Percentiles rank a stretch among this genome's conserved stretches.
These are phyloP conservation scores for Drosophila buzzatii DNA, from an alignment of 2,888 invertebrate species.

Conservation along the genomic window DNA sequence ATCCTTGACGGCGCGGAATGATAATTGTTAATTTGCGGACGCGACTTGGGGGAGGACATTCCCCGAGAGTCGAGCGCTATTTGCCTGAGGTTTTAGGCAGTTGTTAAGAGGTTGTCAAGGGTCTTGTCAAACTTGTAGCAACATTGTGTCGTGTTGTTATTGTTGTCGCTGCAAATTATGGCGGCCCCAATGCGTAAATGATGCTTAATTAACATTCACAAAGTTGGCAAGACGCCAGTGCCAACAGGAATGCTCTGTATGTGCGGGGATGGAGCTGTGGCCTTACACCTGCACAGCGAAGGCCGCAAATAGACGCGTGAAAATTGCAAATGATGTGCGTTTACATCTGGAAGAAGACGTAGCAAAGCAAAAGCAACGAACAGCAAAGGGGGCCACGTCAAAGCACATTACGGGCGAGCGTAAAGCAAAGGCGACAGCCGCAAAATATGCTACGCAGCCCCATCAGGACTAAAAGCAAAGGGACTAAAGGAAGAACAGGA, in stretches of 20 bases:
- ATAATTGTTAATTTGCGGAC: slow-evolving; percentile 45
- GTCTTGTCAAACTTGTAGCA: slow-evolving; percentile 75
- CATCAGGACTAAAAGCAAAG: slow-evolving; percentile 45
- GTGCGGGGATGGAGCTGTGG: neutral
- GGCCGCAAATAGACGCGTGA: slow-evolving; percentile 59
- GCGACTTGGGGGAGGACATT: slow-evolving; percentile 15
- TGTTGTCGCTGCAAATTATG: slow-evolving; percentile 72
- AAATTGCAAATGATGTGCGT: slow-evolving; percentile 73
- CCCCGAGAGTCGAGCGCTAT: slow-evolving; percentile 7
- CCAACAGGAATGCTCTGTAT: slow-evolving; percentile 25
- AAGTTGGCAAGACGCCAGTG: slow-evolving; percentile 32
- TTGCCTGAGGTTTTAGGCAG: slow-evolving; percentile 8
- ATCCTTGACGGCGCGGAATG: slow-evolving; percentile 39
- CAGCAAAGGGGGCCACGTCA: slow-evolving; percentile 13
- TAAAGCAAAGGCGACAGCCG: slow-evolving; percentile 43
- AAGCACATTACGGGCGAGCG: slow-evolving; percentile 50
- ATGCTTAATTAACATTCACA: slow-evolving; percentile 78
- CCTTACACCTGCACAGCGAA: slow-evolving; percentile 21
- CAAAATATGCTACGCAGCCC: slow-evolving; percentile 44
- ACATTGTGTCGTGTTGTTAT: slow-evolving; percentile 57
- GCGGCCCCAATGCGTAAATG: slow-evolving; percentile 78
- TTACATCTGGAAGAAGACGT: slow-evolving; percentile 54
- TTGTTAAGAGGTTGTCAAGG: slow-evolving; percentile 41
- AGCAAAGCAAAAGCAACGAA: neutral
- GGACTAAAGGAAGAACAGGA: neutral